These are phyloP conservation scores for Clistopyga incitator DNA, from an alignment of 2,888 invertebrate genomes.

Conservation along the genomic window DNA sequence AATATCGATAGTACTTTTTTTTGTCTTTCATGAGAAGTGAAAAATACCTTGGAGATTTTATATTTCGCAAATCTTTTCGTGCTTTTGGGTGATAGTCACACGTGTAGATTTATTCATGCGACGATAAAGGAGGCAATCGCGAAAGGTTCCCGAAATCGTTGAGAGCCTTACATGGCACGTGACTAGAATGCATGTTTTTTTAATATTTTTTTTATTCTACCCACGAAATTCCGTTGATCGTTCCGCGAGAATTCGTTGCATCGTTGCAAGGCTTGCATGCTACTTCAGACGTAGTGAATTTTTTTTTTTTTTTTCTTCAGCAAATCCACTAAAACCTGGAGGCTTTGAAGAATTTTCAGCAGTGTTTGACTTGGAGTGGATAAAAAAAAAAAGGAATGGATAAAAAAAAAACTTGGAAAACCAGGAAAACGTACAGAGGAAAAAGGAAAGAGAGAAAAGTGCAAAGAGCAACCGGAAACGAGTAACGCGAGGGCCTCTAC, in stretches of 20 bases:
- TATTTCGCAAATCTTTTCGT: neutral
- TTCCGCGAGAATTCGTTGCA: constrained; percentile 23
- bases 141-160: constrained; percentile 16
- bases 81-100: neutral
- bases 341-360: constrained; percentile 8
- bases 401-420: constrained; percentile 26
- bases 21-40: no score
- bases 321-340: constrained; percentile 6
- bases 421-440: neutral
- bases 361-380: neutral
- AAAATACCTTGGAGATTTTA: no score
- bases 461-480: constrained; percentile 28
- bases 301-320: neutral
- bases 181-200: constrained; percentile 17
- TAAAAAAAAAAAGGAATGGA: no score
- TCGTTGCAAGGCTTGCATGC: constrained; percentile 12
- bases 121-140: neutral
- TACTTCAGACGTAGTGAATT: neutral
- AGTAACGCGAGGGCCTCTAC: constrained; percentile 29
- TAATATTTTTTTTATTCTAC: constrained; percentile 1
- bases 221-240: constrained; percentile 24
- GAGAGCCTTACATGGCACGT: constrained; percentile 24
- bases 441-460: neutral
- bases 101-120: neutral
- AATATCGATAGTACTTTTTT: no score